Evolutionary conservation across 2,888 invertebrate species (phyloP).

Genomic region (Pilophorus perplexus): DNA sequence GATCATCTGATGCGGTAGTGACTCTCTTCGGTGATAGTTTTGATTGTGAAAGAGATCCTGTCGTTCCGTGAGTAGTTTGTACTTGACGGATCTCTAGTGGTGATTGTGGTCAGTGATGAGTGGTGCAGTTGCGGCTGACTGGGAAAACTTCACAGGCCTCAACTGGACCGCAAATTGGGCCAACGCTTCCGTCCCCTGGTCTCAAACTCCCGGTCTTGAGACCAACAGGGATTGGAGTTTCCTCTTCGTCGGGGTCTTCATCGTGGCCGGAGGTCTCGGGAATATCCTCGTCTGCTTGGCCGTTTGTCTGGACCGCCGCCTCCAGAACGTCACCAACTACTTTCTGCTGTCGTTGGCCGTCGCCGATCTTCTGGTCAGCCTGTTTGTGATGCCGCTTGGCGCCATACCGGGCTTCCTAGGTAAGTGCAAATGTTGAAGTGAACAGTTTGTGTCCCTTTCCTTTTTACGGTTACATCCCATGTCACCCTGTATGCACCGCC

Average conservation of each 20-base stretch:
- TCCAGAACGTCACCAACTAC: slow-evolving; percentile 95
- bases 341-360: slow-evolving; percentile 90
- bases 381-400: slow-evolving; percentile 94
- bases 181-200: neutral
- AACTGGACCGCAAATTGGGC: slow-evolving; percentile 20
- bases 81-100: too few species aligned
- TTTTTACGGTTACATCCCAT: too few species aligned
- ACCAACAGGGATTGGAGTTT: slow-evolving; percentile 78
- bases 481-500: too few species aligned
- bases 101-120: slow-evolving; percentile 31
- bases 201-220: neutral
- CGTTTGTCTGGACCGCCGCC: slow-evolving; percentile 80
- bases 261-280: slow-evolving; percentile 83
- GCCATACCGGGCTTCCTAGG: slow-evolving; percentile 91
- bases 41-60: too few species aligned
- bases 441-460: neutral
- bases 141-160: slow-evolving; percentile 22
- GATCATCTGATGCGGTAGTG: too few species aligned
- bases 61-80: too few species aligned
- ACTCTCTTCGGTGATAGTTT: too few species aligned
- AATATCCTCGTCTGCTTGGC: slow-evolving; percentile 92
- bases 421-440: slow-evolving; percentile 55
- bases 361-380: slow-evolving; percentile 87
- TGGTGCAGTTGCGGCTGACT: slow-evolving; percentile 8
- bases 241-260: slow-evolving; percentile 78